phyloP scores from a whole-genome alignment of 2,888 invertebrate genomes.

The Reticulitermes lucifugus region DNA sequence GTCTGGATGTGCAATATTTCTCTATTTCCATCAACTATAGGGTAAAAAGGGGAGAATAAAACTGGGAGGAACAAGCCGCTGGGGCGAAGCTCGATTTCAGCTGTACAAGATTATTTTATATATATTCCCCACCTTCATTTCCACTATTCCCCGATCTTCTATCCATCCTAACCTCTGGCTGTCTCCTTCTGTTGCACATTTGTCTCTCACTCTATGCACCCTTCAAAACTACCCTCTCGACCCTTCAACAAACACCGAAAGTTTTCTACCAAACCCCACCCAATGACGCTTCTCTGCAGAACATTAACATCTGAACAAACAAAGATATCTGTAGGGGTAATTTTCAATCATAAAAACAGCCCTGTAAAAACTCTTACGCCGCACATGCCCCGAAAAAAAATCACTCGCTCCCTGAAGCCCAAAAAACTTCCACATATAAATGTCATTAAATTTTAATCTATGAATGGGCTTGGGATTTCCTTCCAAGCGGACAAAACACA shows the following conservation, averaged over 20 bases:
- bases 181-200: neutral
- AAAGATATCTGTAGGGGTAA: slow-evolving; percentile 41
- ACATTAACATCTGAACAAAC: slow-evolving; percentile 44
- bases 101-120: slow-evolving; percentile 1
- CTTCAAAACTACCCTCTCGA: neutral
- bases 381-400: neutral
- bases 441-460: slow-evolving; percentile 39
- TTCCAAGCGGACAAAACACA: neutral
- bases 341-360: slow-evolving; percentile 41
- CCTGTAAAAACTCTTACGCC: slow-evolving; percentile 4
- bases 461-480: neutral
- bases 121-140: neutral
- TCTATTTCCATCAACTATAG: neutral
- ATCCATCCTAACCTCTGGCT: neutral
- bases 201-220: neutral
- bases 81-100: neutral
- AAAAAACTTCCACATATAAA: slow-evolving; percentile 22
- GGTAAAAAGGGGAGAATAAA: neutral
- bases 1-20: slow-evolving; percentile 2
- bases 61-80: neutral
- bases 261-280: neutral
- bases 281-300: neutral
- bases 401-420: neutral
- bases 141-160: neutral
- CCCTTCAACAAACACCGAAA: slow-evolving; percentile 16